Evolutionary conservation across 2,113 vertebrate species (phyloP).

Genomic region (Protomyctophum bolini): DNA sequence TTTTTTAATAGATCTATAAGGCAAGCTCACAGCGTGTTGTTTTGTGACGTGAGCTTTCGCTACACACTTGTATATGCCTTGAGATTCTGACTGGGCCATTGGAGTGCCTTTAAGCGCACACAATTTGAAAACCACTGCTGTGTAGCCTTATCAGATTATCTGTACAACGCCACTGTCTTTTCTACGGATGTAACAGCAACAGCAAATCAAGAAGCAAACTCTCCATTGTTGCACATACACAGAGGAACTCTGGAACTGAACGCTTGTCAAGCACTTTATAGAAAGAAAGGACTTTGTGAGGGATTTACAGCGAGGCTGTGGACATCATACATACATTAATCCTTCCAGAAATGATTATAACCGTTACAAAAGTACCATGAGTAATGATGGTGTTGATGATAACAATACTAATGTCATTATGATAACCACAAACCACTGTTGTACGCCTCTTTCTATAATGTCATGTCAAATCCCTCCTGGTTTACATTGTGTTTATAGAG

Average conservation of each 20-base stretch:
- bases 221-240: constrained; percentile 9
- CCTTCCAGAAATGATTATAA: constrained; percentile 59
- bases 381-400: constrained; percentile 56
- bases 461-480: neutral
- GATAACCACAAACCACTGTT: constrained; percentile 51
- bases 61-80: too few species aligned
- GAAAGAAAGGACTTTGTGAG: constrained; percentile 32
- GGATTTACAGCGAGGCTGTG: constrained; percentile 16
- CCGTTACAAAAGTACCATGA: constrained; percentile 47
- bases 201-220: constrained; percentile 22
- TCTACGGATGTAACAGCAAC: constrained; percentile 47
- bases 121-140: constrained; percentile 4
- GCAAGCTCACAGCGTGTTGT: too few species aligned
- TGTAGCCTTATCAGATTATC: neutral
- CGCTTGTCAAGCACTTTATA: constrained; percentile 47
- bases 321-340: constrained; percentile 33
- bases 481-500: too few species aligned
- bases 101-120: constrained; percentile 29
- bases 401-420: constrained; percentile 57
- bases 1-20: too few species aligned
- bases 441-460: constrained; percentile 42
- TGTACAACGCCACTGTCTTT: constrained; percentile 47
- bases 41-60: too few species aligned
- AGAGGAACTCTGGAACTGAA: constrained; percentile 44
- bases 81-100: neutral